A percentile compares a stretch with the other conserved stretches of the same genome.
Evolutionary conservation across 2,888 invertebrate species (phyloP).

Genomic region (Lasioglossum pauxillum): DNA sequence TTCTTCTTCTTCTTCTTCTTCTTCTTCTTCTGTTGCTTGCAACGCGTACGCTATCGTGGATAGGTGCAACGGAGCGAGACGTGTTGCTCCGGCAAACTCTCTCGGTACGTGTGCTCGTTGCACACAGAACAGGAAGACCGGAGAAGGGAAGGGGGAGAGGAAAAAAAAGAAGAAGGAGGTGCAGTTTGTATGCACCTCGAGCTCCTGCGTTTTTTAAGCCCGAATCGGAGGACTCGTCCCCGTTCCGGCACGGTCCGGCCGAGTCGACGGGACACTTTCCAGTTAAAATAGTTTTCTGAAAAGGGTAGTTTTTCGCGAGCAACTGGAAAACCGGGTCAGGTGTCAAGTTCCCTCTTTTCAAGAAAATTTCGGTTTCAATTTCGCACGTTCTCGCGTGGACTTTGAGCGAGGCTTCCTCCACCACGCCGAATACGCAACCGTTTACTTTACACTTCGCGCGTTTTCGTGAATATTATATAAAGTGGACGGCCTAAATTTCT

Average conservation of each 20-base stretch:
- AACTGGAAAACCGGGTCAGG: slow-evolving; percentile 3
- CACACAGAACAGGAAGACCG: slow-evolving; percentile 38
- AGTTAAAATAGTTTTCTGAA: neutral
- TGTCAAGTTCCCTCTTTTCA: slow-evolving; percentile 21
- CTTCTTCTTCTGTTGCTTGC: slow-evolving; percentile 22
- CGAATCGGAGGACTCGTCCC: neutral
- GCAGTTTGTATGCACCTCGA: neutral
- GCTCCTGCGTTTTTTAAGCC: neutral
- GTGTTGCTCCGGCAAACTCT: slow-evolving; percentile 60
- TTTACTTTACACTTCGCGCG: neutral
- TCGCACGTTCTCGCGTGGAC: neutral
- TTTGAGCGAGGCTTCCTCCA: neutral
- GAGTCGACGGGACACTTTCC: neutral
- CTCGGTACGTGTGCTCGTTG: slow-evolving; percentile 58
- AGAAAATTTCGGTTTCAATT: slow-evolving; percentile 11
- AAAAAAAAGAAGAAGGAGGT: slow-evolving; percentile 14
- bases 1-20: slow-evolving; percentile 14
- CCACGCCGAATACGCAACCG: neutral
- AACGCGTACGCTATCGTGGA: slow-evolving; percentile 61
- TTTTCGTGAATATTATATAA: neutral
- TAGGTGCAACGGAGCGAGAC: slow-evolving; percentile 74
- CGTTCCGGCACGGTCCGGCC: neutral
- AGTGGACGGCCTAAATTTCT: neutral
- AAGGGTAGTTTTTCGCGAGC: neutral
- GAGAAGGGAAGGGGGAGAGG: no score